phyloP scores from a whole-genome alignment of 30 jellyfish, hydroid and myxozoan species.

The Pelagia noctiluca region DNA sequence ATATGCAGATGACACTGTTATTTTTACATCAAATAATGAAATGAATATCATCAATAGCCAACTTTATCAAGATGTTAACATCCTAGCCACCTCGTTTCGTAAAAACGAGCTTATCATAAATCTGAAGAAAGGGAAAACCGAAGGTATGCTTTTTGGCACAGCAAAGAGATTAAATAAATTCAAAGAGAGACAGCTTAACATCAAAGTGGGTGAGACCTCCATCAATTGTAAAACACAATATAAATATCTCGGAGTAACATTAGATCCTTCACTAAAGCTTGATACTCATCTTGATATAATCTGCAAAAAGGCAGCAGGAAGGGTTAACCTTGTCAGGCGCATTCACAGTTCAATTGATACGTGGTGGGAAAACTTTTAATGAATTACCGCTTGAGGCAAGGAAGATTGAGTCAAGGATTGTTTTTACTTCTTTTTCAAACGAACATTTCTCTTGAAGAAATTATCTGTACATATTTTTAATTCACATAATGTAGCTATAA shows the following conservation, averaged over 20 bases:
- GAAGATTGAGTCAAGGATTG: conserved; percentile 41
- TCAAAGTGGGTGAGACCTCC: conserved; percentile 25
- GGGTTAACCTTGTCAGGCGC: conserved; percentile 53
- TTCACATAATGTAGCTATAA: neutral
- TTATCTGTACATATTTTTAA: neutral
- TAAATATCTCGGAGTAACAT: conserved; percentile 56
- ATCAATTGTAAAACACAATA: conserved; percentile 41
- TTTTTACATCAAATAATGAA: conserved; percentile 20
- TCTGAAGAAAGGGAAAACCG: conserved; percentile 38
- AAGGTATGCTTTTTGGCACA: conserved; percentile 38
- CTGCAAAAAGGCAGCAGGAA: conserved; percentile 58
- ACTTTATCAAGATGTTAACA: conserved; percentile 22
- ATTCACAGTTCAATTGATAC: conserved; percentile 37
- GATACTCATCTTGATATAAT: conserved; percentile 28
- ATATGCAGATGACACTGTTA: conserved; percentile 41
- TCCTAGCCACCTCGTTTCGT: conserved; percentile 31
- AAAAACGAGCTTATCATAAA: conserved; percentile 29
- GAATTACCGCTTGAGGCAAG: conserved; percentile 55
- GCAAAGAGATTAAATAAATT: conserved; percentile 20
- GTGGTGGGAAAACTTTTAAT: conserved; percentile 34
- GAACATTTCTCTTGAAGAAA: conserved; percentile 36
- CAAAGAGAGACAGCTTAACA: conserved; percentile 26
- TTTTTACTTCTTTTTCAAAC: conserved; percentile 27
- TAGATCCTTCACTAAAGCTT: conserved; percentile 44
- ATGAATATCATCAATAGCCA: conserved; percentile 10